Conservation (phyloP, 2,888 invertebrate genomes). For the Hyalella azteca region DNA sequence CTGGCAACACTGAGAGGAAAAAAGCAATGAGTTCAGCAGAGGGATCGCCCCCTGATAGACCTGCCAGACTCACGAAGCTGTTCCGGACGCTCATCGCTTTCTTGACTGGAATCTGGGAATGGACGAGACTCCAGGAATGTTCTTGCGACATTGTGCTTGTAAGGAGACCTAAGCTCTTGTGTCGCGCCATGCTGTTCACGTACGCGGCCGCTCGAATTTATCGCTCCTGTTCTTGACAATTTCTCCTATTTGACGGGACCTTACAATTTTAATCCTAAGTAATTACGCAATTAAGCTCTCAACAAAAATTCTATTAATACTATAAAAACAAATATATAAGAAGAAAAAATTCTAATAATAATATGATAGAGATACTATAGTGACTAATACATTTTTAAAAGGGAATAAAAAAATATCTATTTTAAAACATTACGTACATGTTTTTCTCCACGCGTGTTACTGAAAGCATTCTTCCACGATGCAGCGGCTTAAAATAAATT, state of each 20-base stretch:
- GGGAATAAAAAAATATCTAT: neutral
- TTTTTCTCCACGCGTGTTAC: neutral
- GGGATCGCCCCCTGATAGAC: neutral
- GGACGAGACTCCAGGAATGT: neutral
- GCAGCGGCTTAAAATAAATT: neutral
- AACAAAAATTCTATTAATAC: too few species aligned
- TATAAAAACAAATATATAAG: too few species aligned
- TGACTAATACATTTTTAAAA: neutral
- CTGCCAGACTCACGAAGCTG: conserved; percentile 5
- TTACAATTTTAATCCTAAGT: too few species aligned
- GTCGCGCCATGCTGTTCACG: too few species aligned
- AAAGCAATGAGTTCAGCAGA: neutral
- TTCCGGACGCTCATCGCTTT: conserved; percentile 1
- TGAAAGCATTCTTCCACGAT: neutral
- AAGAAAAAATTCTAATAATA: too few species aligned
- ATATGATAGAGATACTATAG: neutral
- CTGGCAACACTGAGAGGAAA: neutral
- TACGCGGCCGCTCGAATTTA: too few species aligned
- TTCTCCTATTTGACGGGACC: too few species aligned
- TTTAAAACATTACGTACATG: neutral
- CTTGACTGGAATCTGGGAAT: conserved; percentile 16
- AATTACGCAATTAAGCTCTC: too few species aligned
- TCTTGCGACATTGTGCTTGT: neutral
- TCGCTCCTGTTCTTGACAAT: too few species aligned
- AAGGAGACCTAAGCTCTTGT: neutral